A percentile compares a stretch with the other conserved stretches of the same genome.
Conservation (phyloP, 2,113 vertebrate genomes). For the Alces alces region DNA sequence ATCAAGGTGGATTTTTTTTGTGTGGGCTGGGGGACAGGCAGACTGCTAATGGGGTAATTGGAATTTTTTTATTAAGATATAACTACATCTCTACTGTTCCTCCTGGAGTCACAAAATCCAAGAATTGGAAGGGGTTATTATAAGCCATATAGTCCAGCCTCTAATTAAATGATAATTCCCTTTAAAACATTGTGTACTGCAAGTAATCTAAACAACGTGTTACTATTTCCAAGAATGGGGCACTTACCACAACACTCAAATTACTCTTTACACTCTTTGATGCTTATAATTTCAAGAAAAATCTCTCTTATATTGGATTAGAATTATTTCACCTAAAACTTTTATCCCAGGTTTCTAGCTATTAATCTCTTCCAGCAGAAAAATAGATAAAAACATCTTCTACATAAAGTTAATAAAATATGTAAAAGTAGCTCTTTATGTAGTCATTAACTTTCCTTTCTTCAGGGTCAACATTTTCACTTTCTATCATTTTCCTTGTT, state of each 20-base stretch:
- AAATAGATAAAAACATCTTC: neutral
- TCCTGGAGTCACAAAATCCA: neutral
- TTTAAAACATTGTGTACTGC: neutral
- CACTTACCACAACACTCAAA: neutral
- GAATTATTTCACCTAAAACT: neutral
- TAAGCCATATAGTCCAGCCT: neutral
- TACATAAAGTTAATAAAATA: neutral
- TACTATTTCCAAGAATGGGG: neutral
- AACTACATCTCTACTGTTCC: neutral
- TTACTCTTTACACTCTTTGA: neutral
- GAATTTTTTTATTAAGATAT: neutral
- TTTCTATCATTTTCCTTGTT: neutral
- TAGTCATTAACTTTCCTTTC: neutral
- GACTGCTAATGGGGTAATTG: neutral
- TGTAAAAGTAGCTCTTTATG: neutral
- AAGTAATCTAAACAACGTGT: neutral
- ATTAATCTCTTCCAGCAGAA: neutral
- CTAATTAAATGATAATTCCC: neutral
- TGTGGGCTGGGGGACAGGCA: fast-evolving
- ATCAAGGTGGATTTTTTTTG: neutral
- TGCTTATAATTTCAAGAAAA: neutral
- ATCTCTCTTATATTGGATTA: neutral
- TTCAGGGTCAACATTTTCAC: neutral
- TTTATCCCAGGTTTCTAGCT: neutral
- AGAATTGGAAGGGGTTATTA: neutral